Conservation (phyloP, 2,797 vertebrate genomes). For the Phataginus tricuspis region DNA sequence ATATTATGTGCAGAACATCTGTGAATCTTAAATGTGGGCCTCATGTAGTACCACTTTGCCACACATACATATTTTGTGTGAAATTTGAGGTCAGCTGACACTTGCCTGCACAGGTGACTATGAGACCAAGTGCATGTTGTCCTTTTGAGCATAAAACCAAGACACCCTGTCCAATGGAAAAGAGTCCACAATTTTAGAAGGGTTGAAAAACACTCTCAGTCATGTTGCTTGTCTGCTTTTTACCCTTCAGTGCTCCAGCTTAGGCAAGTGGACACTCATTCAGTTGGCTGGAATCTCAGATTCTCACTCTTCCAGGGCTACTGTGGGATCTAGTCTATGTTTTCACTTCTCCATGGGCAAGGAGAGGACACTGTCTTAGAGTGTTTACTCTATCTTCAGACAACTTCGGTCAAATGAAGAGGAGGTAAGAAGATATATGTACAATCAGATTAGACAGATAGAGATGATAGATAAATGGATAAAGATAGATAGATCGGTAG, state of each 20-base stretch:
- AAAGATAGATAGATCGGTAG: neutral
- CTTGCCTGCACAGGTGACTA: constrained; percentile 16
- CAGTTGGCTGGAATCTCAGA: neutral
- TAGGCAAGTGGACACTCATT: neutral
- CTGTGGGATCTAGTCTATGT: neutral
- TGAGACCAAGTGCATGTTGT: constrained; percentile 50
- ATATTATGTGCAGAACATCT: neutral
- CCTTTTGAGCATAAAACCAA: constrained; percentile 28
- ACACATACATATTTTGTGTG: neutral
- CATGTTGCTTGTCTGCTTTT: neutral
- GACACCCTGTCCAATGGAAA: neutral
- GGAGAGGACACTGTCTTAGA: neutral
- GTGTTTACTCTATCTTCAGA: neutral
- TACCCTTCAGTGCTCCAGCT: neutral
- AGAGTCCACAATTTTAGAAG: neutral
- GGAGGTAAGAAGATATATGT: neutral
- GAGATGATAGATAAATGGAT: neutral
- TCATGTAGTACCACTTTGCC: neutral
- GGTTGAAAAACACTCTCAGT: neutral
- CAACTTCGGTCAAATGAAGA: neutral
- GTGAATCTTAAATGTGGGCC: neutral
- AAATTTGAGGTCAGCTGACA: neutral
- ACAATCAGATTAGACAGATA: neutral
- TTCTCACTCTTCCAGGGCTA: neutral
- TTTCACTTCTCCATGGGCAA: neutral